Conservation (phyloP, 2,888 invertebrate genomes). For the Yponomeuta cagnagella region DNA sequence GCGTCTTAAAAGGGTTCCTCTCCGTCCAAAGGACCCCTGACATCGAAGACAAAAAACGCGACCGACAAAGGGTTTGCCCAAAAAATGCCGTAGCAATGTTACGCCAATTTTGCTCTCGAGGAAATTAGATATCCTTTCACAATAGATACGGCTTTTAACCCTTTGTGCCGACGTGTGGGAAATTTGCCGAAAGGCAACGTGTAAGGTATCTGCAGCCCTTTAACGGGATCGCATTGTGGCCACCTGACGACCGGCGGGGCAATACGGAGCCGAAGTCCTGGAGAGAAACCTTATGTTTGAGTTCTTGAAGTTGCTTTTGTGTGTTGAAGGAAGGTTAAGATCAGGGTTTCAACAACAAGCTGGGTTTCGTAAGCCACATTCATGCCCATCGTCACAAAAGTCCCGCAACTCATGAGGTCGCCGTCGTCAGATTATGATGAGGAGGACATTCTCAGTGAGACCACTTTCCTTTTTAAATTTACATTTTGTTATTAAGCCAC, state of each 20-base stretch:
- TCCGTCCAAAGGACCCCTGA: neutral
- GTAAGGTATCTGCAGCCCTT: slow-evolving; percentile 28
- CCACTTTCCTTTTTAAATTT: too few species aligned
- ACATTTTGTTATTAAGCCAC: too few species aligned
- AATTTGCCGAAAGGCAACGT: slow-evolving; percentile 37
- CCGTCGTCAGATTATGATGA: too few species aligned
- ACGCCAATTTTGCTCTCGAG: slow-evolving; percentile 74
- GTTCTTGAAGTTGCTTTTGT: neutral
- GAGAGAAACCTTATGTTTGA: neutral
- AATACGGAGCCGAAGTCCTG: slow-evolving; percentile 5
- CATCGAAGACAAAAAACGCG: slow-evolving; percentile 21
- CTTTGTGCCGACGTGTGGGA: slow-evolving; percentile 65
- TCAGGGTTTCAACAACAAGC: too few species aligned
- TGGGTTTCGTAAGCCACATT: too few species aligned
- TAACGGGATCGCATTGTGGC: slow-evolving; percentile 24
- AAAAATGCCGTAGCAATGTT: slow-evolving; percentile 64
- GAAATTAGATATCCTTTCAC: slow-evolving; percentile 75
- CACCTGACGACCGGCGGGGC: slow-evolving; percentile 14
- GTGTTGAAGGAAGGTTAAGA: neutral
- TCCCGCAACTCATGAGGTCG: too few species aligned
- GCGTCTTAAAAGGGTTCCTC: neutral
- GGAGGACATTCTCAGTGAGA: too few species aligned
- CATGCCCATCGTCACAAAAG: too few species aligned
- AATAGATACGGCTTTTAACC: slow-evolving; percentile 60
- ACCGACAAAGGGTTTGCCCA: slow-evolving; percentile 55